Base-by-base conservation (phyloP, 1,140 invertebrate species). In the Drosophila persimilis region DNA sequence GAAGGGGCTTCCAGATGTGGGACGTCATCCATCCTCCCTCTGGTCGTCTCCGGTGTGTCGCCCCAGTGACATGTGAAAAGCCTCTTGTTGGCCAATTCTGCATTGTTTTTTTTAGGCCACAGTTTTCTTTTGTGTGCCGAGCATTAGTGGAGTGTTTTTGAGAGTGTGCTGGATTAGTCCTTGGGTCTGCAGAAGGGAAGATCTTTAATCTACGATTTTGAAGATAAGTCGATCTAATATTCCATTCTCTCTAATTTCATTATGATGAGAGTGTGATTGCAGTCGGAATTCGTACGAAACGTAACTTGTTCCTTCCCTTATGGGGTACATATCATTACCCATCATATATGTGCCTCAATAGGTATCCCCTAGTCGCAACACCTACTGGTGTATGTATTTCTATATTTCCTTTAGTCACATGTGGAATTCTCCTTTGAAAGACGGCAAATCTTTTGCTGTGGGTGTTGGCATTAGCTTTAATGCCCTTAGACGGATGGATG, bases 401-500 rank as follows among this genome's bases (percentile, higher is more conserved):
- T 3, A 0, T 3, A 11, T 39, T 13, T 39, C 35, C 35, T 39
- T 39, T 39, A 11, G 35, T 39, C 35, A 4, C 35, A 39, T 11
- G 9, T 4, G 13, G 9, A 11, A 4, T 39, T 39, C 35, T 39
- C 35, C 35, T 39, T 39, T 39, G 35, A 39, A 39, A 39, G 3
- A 35, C 24, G 60, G n/a, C 17, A 56, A 56, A 56, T 69, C 65
- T 43, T 41, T 9, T 24, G 15, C 35, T 39, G 35, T 39, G 35
- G 35, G 65, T 54, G 52, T 46, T 53, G 56, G 76, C 59, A 67
- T 84, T 80, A 67, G 61, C 64, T 86, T 86, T 77, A 80, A 86
- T 77, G 57, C 80, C 76, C 71, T 79, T 72, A 62, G 64, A 50
- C 46, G 69, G 53, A 39, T 39, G 51, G 31, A 31, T 31, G 31